Conservation (phyloP, 2,888 invertebrate genomes). For the Hypomecis atomaria region DNA sequence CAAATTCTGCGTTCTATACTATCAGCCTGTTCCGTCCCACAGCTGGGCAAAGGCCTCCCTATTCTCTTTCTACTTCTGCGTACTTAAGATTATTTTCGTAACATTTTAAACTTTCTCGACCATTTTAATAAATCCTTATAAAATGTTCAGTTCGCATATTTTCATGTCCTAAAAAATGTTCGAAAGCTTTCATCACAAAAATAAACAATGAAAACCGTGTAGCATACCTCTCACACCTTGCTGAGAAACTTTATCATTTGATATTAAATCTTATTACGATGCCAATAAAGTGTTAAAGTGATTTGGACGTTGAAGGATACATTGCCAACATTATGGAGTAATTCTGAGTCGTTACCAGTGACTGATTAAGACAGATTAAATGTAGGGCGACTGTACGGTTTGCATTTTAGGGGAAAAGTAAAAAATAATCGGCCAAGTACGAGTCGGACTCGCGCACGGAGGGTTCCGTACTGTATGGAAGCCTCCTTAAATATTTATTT, state of each 20-base stretch:
- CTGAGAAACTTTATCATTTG: constrained; percentile 2
- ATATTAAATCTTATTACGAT: constrained; percentile 1
- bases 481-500: no score
- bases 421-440: no score
- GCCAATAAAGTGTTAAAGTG: constrained; percentile 6
- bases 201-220: constrained; percentile 13
- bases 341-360: constrained; percentile 55
- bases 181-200: constrained; percentile 4
- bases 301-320: constrained; percentile 4
- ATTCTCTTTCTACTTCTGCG: no score
- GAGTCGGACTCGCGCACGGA: no score
- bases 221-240: constrained; percentile 13
- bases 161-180: not conserved
- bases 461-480: no score
- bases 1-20: no score
- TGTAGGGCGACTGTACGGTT: constrained; percentile 45
- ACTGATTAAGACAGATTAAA: constrained; percentile 73
- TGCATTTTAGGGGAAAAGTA: not conserved
- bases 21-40: no score
- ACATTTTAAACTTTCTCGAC: no score
- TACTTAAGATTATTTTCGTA: no score
- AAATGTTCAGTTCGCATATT: not conserved
- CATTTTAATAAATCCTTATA: no score
- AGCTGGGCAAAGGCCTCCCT: no score
- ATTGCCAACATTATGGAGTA: constrained; percentile 50